A percentile compares a stretch with the other conserved stretches of the same genome.
Evolutionary conservation across 2,888 invertebrate species (phyloP).

Genomic region (Pyralis farinalis): DNA sequence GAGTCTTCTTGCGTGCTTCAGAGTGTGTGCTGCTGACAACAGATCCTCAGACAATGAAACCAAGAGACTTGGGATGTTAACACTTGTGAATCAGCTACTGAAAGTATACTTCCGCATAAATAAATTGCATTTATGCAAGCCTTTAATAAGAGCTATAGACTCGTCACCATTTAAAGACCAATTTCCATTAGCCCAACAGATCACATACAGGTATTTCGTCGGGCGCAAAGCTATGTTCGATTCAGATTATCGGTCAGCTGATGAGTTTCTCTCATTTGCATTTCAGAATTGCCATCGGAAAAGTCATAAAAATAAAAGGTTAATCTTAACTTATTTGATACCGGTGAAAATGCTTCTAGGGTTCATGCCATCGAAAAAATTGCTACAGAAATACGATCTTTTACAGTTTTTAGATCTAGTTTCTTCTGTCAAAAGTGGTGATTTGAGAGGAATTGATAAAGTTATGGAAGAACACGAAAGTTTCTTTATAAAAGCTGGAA

Average conservation of each 20-base stretch:
- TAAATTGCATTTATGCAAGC: conserved; percentile 94
- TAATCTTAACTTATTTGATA: conserved; percentile 96
- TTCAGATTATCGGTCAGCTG: conserved; percentile 96
- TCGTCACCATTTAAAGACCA: conserved; percentile 93
- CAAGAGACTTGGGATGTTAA: conserved; percentile 97
- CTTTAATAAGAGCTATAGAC: conserved; percentile 97
- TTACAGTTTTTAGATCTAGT: conserved; percentile 95
- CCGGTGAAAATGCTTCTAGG: conserved; percentile 99
- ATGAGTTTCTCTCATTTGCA: conserved; percentile 95
- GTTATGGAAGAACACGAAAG: conserved; percentile 92
- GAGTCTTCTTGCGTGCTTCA: conserved; percentile 94
- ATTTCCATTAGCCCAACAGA: conserved; percentile 95
- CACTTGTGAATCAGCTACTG: conserved; percentile 97
- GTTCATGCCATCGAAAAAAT: conserved; percentile 91
- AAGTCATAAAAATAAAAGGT: conserved; percentile 92
- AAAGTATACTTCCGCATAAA: conserved; percentile 96
- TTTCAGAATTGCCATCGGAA: conserved; percentile 93
- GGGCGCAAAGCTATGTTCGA: conserved; percentile 99
- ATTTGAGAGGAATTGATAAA: conserved; percentile 90
- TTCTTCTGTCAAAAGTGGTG: conserved; percentile 93
- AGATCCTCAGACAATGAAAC: conserved; percentile 94
- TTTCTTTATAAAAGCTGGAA: conserved; percentile 98
- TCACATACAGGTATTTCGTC: conserved; percentile 98
- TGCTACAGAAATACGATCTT: conserved; percentile 94
- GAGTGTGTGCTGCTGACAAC: conserved; percentile 97